Evolutionary conservation across 1,140 invertebrate genomes (phyloP), one percentile per base, ranked within the genome.

Genomic region (Cydia splendana): DNA sequence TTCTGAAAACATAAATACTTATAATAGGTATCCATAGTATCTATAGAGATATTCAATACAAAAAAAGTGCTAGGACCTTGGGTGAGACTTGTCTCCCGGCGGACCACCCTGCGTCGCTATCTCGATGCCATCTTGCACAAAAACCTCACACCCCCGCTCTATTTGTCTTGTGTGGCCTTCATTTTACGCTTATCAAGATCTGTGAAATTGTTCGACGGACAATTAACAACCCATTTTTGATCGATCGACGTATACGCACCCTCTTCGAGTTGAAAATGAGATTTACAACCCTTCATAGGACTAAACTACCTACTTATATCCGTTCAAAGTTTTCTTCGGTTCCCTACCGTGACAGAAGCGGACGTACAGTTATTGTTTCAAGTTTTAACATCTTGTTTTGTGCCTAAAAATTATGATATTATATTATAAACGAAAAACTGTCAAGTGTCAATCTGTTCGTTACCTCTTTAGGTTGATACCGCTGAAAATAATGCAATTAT

Each of bases 151-250:
- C 80, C 80, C 80, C 88, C 86, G 83, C 87, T 89, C 82, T 86
- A 80, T 89, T 88, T 89, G 81, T 85, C 85, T 87, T 88, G 86
- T 89, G 85, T 88, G 85, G 88, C 85, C 88, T 85, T 87, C 79
- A 83, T 90, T 91, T 87, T 82, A 91, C 85, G 87, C 84, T 84
- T 75, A 85, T 85, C 81, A 74, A 75, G 75, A 48, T 76, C 82
- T 81, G 83, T 85, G 85, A 88, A 87, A 88, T 86, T 78, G 77
- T 80, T 82, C 71, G 79, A 34, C 65, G 78, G 77, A 78, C 15
- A n/a, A 71, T 71, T 38, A 62, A 62, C n/a, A 24, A 62, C 57
- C 57, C 57, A 45, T 38, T 71, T 38, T 71, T 71, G 67, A 71
- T 71, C 34, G 67, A 71, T 71, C 34, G 34, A 71, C 20, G 57